A percentile compares a stretch with the other conserved stretches of the same genome.
Conservation (phyloP, 2,797 vertebrate species). For the Furcifer pardalis region DNA sequence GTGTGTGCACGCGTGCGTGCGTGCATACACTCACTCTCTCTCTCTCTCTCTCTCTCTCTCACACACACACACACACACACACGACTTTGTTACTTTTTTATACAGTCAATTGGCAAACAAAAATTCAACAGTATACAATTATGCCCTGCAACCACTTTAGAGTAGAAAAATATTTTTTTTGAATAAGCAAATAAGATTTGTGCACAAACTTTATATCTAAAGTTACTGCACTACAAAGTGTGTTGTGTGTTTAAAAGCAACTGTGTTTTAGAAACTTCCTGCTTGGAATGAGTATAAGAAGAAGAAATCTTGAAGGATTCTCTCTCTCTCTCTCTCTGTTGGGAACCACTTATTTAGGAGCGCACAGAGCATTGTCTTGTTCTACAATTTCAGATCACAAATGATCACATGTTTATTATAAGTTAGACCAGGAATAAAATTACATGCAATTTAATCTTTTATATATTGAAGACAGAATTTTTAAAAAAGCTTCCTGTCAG, state of each 20-base stretch:
- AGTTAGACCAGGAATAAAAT: not conserved
- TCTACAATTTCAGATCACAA: not conserved
- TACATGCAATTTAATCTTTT: not conserved
- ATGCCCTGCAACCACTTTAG: not conserved
- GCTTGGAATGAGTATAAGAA: not conserved
- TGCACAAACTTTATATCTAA: not conserved
- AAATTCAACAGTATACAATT: constrained; percentile 27
- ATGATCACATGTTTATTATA: not conserved
- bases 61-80: no score
- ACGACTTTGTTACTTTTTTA: constrained; percentile 29
- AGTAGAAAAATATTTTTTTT: not conserved
- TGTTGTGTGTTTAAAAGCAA: not conserved
- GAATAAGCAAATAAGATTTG: not conserved
- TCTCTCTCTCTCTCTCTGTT: no score
- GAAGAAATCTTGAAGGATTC: no score
- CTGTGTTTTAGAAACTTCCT: not conserved
- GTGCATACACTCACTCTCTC: no score
- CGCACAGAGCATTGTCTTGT: no score
- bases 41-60: no score
- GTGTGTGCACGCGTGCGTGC: no score
- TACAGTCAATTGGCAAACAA: constrained; percentile 16
- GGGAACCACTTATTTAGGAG: no score
- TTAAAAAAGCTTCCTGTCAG: not conserved
- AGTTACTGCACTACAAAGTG: not conserved
- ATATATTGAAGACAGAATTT: not conserved